Evolutionary conservation across 2,888 invertebrate species (phyloP), one percentile per base, ranked within the genome.

Genomic region (Choristoneura rosaceana): DNA sequence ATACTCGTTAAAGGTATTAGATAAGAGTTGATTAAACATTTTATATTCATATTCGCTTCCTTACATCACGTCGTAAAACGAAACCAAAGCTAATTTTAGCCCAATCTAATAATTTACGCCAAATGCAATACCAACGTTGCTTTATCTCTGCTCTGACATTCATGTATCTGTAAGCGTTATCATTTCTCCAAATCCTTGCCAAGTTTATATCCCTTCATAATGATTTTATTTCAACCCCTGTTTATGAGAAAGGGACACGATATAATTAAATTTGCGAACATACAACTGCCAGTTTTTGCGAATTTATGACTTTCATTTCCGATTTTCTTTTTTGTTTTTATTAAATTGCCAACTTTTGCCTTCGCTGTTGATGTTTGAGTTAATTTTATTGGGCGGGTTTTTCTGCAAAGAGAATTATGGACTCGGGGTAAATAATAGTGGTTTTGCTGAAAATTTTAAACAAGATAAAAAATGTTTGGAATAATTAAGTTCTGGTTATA

Each of bases 281-380:
- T 82, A 83, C 84, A 87, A 88, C 82, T 84, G 89, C 82, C 86
- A 81, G 81, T 55, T 82, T 82, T 74, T 75, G 70, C 77, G 87
- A 87, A 88, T 87, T 90, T 87, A 90, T 84, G 77, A 81, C 79
- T 82, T 85, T 87, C 85, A 88, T 89, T 88, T 90, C 88, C 89
- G 85, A 86, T 85, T 83, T 80, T 80, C 79, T 81, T 78, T 78
- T 81, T 77, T 80, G 78, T 80, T 76, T 77, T 76, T 76, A 78
- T 79, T 78, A 74, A 74, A 76, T 75, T 77, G 71, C 75, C 73
- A 61, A 67, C 55, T 68, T 59, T 69, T 70, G 66, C 43, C 63
- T 73, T 74, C 64, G 67, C 61, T 69, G 50, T 47, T 66, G 63
- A 61, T 63, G 66, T 62, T 62, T 15, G 62, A 58, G 50, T 61